These are phyloP conservation scores for Drosophila nigrodunni DNA, from an alignment of 1,140 invertebrate genomes.

Conservation along the genomic window DNA sequence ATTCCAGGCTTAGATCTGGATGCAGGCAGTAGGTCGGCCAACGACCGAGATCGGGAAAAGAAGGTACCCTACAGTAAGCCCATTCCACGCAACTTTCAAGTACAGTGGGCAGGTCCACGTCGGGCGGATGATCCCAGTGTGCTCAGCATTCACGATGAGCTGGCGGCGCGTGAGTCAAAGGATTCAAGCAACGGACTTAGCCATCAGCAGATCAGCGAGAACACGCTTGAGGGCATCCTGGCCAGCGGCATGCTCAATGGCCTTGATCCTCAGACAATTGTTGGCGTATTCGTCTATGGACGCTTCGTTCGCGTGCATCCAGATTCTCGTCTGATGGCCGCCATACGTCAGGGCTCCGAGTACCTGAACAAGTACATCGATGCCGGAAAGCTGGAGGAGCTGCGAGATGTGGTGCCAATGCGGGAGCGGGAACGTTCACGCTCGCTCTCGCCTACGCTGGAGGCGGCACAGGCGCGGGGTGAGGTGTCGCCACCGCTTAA, in stretches of 20 bases:
- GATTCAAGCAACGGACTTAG: slow-evolving; percentile 87
- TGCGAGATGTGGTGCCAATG: slow-evolving; percentile 89
- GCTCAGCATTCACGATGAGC: slow-evolving; percentile 73
- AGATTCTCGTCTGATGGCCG: slow-evolving; percentile 90
- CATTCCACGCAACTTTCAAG: slow-evolving; percentile 97
- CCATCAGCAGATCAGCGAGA: slow-evolving; percentile 89
- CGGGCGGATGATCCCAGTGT: slow-evolving; percentile 84
- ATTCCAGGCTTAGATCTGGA: slow-evolving; percentile 96
- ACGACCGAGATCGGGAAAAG: slow-evolving; percentile 90
- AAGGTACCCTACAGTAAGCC: slow-evolving; percentile 97
- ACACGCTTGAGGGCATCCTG: slow-evolving; percentile 89
- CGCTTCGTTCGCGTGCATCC: slow-evolving; percentile 91
- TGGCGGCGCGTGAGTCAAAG: slow-evolving; percentile 78
- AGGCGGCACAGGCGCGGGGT: slow-evolving; percentile 41
- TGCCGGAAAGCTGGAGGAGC: slow-evolving; percentile 91
- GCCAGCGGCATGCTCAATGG: slow-evolving; percentile 86
- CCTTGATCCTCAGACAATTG: slow-evolving; percentile 90
- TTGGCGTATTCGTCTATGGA: slow-evolving; percentile 88
- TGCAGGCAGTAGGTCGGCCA: slow-evolving; percentile 85
- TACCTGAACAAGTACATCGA: slow-evolving; percentile 91
- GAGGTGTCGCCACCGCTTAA: slow-evolving; percentile 70
- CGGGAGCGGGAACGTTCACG: slow-evolving; percentile 85
- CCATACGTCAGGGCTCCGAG: slow-evolving; percentile 90
- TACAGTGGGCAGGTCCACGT: slow-evolving; percentile 95
- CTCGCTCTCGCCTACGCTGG: slow-evolving; percentile 85